These are phyloP conservation scores for Melitaea cinxia DNA, from an alignment of 1,140 invertebrate species.

Conservation along the genomic window DNA sequence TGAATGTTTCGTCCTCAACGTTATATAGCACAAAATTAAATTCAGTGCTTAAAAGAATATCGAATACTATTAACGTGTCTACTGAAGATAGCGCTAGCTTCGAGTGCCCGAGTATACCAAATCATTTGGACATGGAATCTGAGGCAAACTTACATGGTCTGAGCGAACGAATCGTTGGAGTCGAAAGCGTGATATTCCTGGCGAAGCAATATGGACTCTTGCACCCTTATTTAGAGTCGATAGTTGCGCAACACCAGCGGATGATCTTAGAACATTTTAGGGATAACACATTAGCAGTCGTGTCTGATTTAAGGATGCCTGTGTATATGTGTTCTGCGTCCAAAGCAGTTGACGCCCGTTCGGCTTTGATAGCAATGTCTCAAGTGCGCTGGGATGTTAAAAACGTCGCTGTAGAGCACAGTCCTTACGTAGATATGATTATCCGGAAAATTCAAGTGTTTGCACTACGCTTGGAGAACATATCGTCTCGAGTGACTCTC, in stretches of 20 bases:
- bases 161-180: slow-evolving; percentile 92
- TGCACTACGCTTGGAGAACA: slow-evolving; percentile 87
- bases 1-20: slow-evolving; percentile 76
- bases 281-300: slow-evolving; percentile 87
- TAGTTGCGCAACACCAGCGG: slow-evolving; percentile 84
- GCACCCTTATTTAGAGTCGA: slow-evolving; percentile 90
- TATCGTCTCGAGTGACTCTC: slow-evolving; percentile 86
- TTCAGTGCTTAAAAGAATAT: slow-evolving; percentile 88
- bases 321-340: slow-evolving; percentile 93
- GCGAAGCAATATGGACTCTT: slow-evolving; percentile 93
- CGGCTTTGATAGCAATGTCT: slow-evolving; percentile 91
- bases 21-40: slow-evolving; percentile 87
- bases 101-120: slow-evolving; percentile 85
- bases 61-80: slow-evolving; percentile 82
- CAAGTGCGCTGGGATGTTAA: slow-evolving; percentile 98
- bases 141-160: slow-evolving; percentile 90
- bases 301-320: slow-evolving; percentile 89
- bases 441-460: slow-evolving; percentile 90
- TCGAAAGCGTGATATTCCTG: slow-evolving; percentile 96
- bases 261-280: slow-evolving; percentile 90
- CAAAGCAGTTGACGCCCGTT: slow-evolving; percentile 89
- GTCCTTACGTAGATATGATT: slow-evolving; percentile 91
- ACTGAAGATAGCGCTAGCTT: slow-evolving; percentile 51
- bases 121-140: slow-evolving; percentile 87
- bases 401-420: slow-evolving; percentile 98